These are phyloP conservation scores for Lindbergichthys nudifrons DNA, from an alignment of 2,797 vertebrate genomes.

Conservation along the genomic window DNA sequence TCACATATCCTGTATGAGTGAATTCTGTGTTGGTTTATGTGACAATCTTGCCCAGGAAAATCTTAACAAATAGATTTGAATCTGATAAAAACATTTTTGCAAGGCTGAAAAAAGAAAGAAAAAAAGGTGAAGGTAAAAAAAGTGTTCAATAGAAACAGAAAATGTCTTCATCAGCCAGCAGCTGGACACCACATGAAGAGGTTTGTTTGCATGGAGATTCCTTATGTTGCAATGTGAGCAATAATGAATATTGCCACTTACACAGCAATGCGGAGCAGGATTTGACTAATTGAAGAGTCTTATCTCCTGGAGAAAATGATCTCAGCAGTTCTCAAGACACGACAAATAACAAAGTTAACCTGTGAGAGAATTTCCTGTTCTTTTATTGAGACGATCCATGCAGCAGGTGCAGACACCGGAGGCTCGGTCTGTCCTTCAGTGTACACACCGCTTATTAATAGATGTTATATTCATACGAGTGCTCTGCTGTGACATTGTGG, in stretches of 20 bases:
- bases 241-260: constrained; percentile 49
- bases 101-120: too few species aligned
- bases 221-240: constrained; percentile 49
- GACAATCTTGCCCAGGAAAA: constrained; percentile 3
- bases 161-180: not conserved
- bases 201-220: constrained; percentile 18
- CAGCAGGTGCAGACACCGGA: constrained; percentile 18
- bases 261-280: constrained; percentile 20
- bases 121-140: not conserved
- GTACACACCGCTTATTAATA: constrained; percentile 25
- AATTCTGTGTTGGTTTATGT: constrained; percentile 10
- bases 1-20: not conserved
- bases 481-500: constrained; percentile 34
- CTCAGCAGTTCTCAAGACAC: constrained; percentile 40
- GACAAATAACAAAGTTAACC: constrained; percentile 19
- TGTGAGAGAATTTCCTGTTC: constrained; percentile 48
- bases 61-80: constrained; percentile 20
- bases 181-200: not conserved
- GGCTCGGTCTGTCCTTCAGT: constrained; percentile 3
- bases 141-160: not conserved
- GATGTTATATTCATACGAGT: constrained; percentile 50
- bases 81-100: not conserved
- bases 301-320: constrained; percentile 53
- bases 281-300: constrained; percentile 15
- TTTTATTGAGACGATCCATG: constrained; percentile 46